Evolutionary conservation across 2,888 invertebrate species (phyloP), one percentile per base, ranked within the genome.

Genomic region (Polyommatus icarus): DNA sequence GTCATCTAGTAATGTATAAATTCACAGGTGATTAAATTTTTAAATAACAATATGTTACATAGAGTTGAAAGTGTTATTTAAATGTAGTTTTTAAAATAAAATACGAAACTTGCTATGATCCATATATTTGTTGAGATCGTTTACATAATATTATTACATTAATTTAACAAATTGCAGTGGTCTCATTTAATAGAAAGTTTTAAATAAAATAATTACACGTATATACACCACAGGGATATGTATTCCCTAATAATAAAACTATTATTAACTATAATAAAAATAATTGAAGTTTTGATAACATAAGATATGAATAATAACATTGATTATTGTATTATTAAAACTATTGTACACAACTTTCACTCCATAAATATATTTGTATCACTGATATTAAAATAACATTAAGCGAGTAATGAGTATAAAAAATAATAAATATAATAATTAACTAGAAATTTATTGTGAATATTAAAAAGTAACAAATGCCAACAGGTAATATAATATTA

Each of bases 81-180:
- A 29, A 67, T 6, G 67, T 3, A 29, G 15, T 20, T 67, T 24
- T 12, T 36, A 50, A 61, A 76, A 75, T 61, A 73, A 50, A 54
- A 24, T 1, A 50, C 32, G 5, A 40, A 72, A 61, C 40, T 67
- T 77, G 36, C 67, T 76, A 46, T 76, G 76, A 76, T 76, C 75
- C 50, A 50, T 75, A 54, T 75, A 75, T 75, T 75, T 73, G 1
- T 75, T 75, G 75, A 75, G 75, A 75, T 75, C 75, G 73, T 73
- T 75, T 75, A 75, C 75, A 75, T 75, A 24, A 24, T 24, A 24
- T 24, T 24, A 20, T 40, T 36, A 40, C 8, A 72, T 15, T 40
- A 75, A 46, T 73, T 54, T 46, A 75, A 75, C 24, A 54, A 75
- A 75, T 50, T 75, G 50, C 54, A 75, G 29, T 73, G 46, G 50